A percentile compares a stretch with the other conserved stretches of the same genome.
These are phyloP conservation scores for Nomada lathburiana DNA, from an alignment of 2,888 invertebrate species.

Conservation along the genomic window DNA sequence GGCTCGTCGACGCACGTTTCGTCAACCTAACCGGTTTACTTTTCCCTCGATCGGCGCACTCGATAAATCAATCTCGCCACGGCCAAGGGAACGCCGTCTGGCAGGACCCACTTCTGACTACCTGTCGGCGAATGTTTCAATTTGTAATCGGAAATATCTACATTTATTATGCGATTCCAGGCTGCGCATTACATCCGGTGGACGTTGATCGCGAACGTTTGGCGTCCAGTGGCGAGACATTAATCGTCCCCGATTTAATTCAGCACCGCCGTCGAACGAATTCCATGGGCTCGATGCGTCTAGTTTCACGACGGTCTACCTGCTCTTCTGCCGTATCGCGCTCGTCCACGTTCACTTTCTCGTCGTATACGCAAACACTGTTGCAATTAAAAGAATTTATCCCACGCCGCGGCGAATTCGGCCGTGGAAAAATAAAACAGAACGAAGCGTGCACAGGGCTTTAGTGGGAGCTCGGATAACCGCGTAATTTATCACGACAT, in stretches of 20 bases:
- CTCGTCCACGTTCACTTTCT: background rate
- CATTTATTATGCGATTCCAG: slow-evolving; percentile 61
- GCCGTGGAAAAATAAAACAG: slow-evolving; percentile 9
- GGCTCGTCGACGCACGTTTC: slow-evolving; percentile 12
- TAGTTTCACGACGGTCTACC: slow-evolving; percentile 9
- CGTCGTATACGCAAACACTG: too few relatives aligned
- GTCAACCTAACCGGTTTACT: slow-evolving; percentile 60
- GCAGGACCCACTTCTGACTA: slow-evolving; percentile 56
- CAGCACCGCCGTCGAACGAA: slow-evolving; percentile 42
- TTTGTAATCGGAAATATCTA: slow-evolving; percentile 70
- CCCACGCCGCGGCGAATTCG: slow-evolving; percentile 13
- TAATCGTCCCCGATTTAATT: slow-evolving; percentile 57
- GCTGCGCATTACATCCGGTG: slow-evolving; percentile 53
- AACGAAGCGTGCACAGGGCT: background rate
- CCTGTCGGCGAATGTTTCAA: slow-evolving; percentile 65
- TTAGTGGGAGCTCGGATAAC: slow-evolving; percentile 13
- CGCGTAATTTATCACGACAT: slow-evolving; percentile 46
- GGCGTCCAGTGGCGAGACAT: slow-evolving; percentile 30
- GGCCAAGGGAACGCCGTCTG: slow-evolving; percentile 25
- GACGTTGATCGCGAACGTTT: background rate
- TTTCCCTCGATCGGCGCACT: slow-evolving; percentile 30
- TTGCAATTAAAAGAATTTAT: background rate
- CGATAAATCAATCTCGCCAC: slow-evolving; percentile 59
- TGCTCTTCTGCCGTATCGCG: background rate
- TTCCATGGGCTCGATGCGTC: slow-evolving; percentile 20